A percentile compares a stretch with the other conserved stretches of the same genome.
Conservation (phyloP, 2,797 vertebrate species). For the Poeciliopsis turneri region DNA sequence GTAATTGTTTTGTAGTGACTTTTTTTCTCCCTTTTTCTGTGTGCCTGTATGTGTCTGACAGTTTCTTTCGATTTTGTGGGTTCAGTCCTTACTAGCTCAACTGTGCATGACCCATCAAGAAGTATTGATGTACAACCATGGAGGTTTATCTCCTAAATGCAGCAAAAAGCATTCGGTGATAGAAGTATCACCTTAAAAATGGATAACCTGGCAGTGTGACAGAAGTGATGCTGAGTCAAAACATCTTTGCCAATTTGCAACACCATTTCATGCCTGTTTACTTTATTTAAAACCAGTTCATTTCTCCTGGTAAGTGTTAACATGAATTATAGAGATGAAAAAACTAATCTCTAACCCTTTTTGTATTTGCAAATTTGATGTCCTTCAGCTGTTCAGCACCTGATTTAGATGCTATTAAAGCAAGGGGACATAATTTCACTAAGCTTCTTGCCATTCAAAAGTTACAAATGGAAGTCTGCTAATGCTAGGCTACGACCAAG, state of each 20-base stretch:
- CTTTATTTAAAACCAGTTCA: neutral
- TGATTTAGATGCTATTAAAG: neutral
- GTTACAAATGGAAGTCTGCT: neutral
- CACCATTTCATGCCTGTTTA: neutral
- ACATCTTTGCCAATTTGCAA: neutral
- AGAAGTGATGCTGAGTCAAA: neutral
- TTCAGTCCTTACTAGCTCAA: neutral
- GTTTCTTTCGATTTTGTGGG: neutral
- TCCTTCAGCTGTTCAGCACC: neutral
- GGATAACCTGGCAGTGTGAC: neutral
- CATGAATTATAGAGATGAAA: neutral
- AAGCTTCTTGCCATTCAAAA: neutral
- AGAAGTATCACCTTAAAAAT: neutral
- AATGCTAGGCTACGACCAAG: neutral
- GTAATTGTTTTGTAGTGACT: neutral
- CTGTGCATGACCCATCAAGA: neutral
- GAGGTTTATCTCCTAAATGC: neutral
- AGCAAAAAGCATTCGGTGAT: neutral
- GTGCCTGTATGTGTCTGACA: neutral
- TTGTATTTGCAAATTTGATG: neutral
- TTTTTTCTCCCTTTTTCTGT: neutral
- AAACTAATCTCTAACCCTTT: neutral
- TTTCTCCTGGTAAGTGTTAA: neutral
- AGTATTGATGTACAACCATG: neutral
- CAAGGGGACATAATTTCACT: too few relatives aligned